These are phyloP conservation scores for Panthera uncia DNA, from an alignment of 2,113 vertebrate genomes.

Conservation along the genomic window DNA sequence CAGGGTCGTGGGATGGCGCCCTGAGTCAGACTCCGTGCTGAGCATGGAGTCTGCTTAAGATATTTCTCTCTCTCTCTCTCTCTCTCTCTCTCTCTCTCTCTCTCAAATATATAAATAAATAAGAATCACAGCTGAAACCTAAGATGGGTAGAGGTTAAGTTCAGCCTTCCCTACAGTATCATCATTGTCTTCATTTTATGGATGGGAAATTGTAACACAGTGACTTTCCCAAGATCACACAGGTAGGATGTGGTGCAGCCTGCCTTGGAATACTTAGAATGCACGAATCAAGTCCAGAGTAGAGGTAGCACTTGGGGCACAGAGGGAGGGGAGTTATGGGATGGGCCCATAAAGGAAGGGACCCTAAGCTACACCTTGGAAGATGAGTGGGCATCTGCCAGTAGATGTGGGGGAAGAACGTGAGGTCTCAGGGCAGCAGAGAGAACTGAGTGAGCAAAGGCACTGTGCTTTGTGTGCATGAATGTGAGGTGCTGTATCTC, in stretches of 20 bases:
- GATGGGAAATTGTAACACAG: rapidly evolving
- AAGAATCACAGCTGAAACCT: background rate
- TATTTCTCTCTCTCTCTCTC: too few relatives aligned
- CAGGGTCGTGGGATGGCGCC: too few relatives aligned
- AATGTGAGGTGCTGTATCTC: background rate
- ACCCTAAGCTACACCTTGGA: background rate
- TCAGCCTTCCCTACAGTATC: background rate
- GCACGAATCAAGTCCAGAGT: background rate
- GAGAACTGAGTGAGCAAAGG: background rate
- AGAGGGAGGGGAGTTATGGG: background rate
- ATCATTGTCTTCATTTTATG: background rate
- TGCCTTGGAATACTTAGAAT: too few relatives aligned
- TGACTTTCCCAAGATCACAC: background rate
- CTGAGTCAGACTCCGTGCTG: too few relatives aligned
- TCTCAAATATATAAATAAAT: too few relatives aligned
- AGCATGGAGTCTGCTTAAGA: too few relatives aligned
- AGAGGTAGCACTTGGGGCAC: rapidly evolving
- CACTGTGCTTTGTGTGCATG: background rate
- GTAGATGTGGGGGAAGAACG: rapidly evolving
- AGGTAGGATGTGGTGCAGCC: background rate
- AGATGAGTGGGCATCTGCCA: background rate
- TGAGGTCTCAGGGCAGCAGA: background rate
- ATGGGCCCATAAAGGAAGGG: background rate
- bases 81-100: too few relatives aligned
- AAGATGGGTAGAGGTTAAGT: background rate